Percentiles rank a stretch among this genome's conserved stretches.
These are phyloP conservation scores for Aphodius sticticus DNA, from an alignment of 2,888 invertebrate genomes.

Conservation along the genomic window DNA sequence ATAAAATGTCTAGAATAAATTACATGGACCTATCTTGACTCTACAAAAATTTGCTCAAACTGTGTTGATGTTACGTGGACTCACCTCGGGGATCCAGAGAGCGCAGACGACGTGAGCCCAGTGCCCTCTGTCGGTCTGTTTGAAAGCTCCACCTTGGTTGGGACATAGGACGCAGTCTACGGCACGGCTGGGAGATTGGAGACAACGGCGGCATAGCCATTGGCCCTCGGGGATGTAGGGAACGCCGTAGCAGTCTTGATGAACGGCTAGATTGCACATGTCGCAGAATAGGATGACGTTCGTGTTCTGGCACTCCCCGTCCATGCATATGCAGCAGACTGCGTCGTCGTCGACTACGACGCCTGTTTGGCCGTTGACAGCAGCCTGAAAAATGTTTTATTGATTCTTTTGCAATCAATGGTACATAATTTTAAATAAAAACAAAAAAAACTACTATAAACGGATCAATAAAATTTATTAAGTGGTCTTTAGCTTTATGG, in stretches of 20 bases:
- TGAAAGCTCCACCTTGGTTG: constrained; percentile 97
- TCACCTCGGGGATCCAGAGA: constrained; percentile 96
- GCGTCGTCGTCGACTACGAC: constrained; percentile 96
- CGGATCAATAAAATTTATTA: no score
- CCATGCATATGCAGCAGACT: constrained; percentile 98
- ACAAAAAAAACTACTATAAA: constrained; percentile 7
- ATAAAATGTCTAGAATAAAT: no score
- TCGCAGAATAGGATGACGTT: constrained; percentile 99
- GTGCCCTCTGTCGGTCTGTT: constrained; percentile 93
- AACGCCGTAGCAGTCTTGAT: constrained; percentile 98
- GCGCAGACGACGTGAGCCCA: constrained; percentile 99
- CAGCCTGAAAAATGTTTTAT: constrained; percentile 58
- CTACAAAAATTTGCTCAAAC: no score
- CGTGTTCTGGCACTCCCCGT: constrained; percentile 98
- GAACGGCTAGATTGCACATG: constrained; percentile 99
- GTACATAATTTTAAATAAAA: not conserved
- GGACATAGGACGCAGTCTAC: constrained; percentile 99
- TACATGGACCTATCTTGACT: no score
- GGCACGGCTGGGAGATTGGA: constrained; percentile 94
- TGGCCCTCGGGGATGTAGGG: constrained; percentile 71
- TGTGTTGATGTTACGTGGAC: no score
- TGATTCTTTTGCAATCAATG: no score
- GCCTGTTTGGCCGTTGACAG: constrained; percentile 73
- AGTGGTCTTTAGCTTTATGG: no score
- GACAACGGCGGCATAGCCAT: constrained; percentile 92